Evolutionary conservation across 2,797 vertebrate genomes (phyloP).

Genomic region (Muraenolepis orangiensis): DNA sequence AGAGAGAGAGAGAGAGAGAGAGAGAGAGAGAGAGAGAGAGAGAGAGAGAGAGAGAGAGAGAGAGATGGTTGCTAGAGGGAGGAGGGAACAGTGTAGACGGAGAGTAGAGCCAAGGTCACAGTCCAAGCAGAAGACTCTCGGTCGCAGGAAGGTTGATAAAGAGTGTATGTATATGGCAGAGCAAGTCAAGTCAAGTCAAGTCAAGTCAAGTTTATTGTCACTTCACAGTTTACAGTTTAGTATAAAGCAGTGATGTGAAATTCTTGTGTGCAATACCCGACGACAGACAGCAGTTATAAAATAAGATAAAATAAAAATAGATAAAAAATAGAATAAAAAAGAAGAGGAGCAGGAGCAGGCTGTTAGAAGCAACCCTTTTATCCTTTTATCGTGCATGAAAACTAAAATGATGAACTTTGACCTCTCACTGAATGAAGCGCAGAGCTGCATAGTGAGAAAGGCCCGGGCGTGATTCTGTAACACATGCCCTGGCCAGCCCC

Average conservation of each 20-base stretch:
- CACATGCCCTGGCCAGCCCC: slow-evolving; percentile 8
- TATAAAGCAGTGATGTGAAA: too few relatives aligned
- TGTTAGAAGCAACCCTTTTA: slow-evolving; percentile 36
- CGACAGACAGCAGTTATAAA: too few relatives aligned
- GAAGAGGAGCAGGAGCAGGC: slow-evolving; percentile 34
- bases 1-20: slow-evolving; percentile 34
- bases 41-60: slow-evolving; percentile 34
- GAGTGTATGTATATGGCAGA: too few relatives aligned
- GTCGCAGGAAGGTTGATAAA: slow-evolving; percentile 31
- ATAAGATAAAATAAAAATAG: too few relatives aligned
- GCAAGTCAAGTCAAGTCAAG: too few relatives aligned
- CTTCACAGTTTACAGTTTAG: too few relatives aligned
- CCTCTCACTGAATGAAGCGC: slow-evolving; percentile 35
- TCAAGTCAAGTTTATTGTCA: too few relatives aligned
- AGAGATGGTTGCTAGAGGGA: slow-evolving; percentile 39
- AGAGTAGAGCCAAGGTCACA: slow-evolving; percentile 56
- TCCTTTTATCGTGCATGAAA: slow-evolving; percentile 36
- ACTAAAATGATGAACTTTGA: slow-evolving; percentile 42
- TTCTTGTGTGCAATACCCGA: too few relatives aligned
- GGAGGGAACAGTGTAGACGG: slow-evolving; percentile 42
- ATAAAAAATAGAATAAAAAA: slow-evolving; percentile 32
- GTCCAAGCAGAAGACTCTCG: slow-evolving; percentile 39
- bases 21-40: slow-evolving; percentile 18
- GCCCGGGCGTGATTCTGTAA: slow-evolving; percentile 34
- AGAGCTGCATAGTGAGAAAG: slow-evolving; percentile 46